A percentile compares a stretch with the other conserved stretches of the same genome.
Conservation (phyloP, 2,797 vertebrate genomes). For the Mareca strepera region DNA sequence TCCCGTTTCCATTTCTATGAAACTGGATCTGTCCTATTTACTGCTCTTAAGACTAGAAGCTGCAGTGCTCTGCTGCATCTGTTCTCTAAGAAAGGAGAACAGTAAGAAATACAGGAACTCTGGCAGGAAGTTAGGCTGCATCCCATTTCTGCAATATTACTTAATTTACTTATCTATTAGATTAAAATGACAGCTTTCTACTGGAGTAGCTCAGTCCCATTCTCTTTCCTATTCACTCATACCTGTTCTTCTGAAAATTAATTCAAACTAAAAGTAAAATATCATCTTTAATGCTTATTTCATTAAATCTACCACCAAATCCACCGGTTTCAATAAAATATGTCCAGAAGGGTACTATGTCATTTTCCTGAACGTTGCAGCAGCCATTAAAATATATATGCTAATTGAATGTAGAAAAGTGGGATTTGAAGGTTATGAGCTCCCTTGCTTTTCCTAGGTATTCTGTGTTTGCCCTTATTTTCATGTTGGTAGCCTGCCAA, state of each 20-base stretch:
- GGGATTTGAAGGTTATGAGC: conserved; percentile 28
- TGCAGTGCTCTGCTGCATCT: background rate
- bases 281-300: background rate
- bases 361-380: background rate
- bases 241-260: background rate
- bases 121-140: background rate
- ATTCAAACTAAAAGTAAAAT: background rate
- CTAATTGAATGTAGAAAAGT: background rate
- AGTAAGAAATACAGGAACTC: background rate
- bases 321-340: background rate
- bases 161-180: background rate
- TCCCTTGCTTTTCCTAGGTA: background rate
- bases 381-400: background rate
- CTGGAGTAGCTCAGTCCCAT: background rate
- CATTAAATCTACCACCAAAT: background rate
- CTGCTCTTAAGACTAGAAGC: background rate
- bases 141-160: background rate
- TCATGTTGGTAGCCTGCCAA: background rate
- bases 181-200: background rate
- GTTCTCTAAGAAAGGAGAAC: background rate
- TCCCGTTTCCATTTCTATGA: background rate
- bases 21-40: fast-evolving
- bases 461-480: conserved; percentile 11
- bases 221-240: background rate
- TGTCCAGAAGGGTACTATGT: background rate